Base-by-base conservation (phyloP, 2,797 vertebrate genomes). In the Craterocephalus amniculus region DNA sequence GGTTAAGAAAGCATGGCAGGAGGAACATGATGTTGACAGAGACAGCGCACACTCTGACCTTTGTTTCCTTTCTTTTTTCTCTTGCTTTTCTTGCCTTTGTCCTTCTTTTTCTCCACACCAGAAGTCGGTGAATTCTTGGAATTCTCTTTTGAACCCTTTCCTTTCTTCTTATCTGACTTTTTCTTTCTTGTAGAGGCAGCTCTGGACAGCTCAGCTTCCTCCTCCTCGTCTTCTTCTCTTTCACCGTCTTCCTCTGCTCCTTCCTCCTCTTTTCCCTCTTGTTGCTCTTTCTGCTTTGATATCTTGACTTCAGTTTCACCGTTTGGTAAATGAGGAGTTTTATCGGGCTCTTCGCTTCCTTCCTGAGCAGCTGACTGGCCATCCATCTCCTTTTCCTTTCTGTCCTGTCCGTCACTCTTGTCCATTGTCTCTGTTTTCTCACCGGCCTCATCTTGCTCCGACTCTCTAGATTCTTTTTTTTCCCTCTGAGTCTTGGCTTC, bases 41-140 rank as follows among this genome's bases (percentile, higher is more conserved):
- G 72, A 60, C 69, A 52, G 57, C 78, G 87, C 83, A 76, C 67
- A 68, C 8, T 89, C 93, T 94, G 76, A 94, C 93, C 94, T 94
- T 86, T 78, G 11, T 73, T 80, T 58, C 71, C 72, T 83, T 88
- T 88, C 75, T 87, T 87, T 75, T 92, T 92, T 74, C 85, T 89
- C 76, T 90, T 89, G 60, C 60, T 83, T 71, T 87, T 88, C 79
- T 90, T 91, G n/a, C 12, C 55, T 78, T 86, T 86, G 20, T 79
- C 82, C 76, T 79, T 83, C 76, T 85, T 81, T 31, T 85, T 85
- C 67, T 84, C 82, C 59, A 54, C 78, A 5, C 88, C 65, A 0
- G 66, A 67, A 32, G 32, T 87, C 76, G 1, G n/a, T n/a, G 74
- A 60, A 63, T 89, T 87, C 76, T 88, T 87, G 3, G 35, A 67